Evolutionary conservation across 2,113 vertebrate genomes (phyloP).

Genomic region (Sisor rabdophorus): DNA sequence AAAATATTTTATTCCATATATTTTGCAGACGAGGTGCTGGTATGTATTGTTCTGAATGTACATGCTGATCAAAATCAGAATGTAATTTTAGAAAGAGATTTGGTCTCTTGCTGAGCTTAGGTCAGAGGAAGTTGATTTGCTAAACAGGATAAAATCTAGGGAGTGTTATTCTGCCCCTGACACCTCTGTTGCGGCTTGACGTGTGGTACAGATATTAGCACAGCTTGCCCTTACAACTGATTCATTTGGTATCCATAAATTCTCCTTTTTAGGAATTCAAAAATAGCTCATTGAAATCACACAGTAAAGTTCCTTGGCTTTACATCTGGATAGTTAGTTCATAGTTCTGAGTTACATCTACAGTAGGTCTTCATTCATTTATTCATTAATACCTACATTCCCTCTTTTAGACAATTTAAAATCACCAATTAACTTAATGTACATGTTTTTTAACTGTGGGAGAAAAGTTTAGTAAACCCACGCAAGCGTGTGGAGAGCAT

Average conservation of each 20-base stretch:
- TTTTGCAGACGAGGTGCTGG: background rate
- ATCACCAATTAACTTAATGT: too few relatives aligned
- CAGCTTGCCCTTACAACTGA: conserved; percentile 41
- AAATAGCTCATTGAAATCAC: background rate
- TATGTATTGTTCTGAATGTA: background rate
- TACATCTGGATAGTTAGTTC: background rate
- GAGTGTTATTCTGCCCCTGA: background rate
- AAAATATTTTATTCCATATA: background rate
- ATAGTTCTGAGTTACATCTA: too few relatives aligned
- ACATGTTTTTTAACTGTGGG: too few relatives aligned
- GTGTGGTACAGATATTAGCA: background rate
- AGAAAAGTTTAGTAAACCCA: too few relatives aligned
- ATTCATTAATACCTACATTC: too few relatives aligned
- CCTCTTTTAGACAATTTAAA: too few relatives aligned
- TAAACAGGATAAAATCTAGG: background rate
- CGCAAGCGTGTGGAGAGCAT: too few relatives aligned
- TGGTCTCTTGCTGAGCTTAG: background rate
- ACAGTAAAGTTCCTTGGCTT: background rate
- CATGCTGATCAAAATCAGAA: background rate
- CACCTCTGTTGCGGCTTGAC: conserved; percentile 30
- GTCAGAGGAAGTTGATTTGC: conserved; percentile 2
- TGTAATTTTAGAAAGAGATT: background rate
- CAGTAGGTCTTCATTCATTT: too few relatives aligned
- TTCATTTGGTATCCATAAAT: conserved; percentile 44
- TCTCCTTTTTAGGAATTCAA: conserved; percentile 7